phyloP scores from a whole-genome alignment of 2,113 vertebrate genomes.

The Podilymbus podiceps region DNA sequence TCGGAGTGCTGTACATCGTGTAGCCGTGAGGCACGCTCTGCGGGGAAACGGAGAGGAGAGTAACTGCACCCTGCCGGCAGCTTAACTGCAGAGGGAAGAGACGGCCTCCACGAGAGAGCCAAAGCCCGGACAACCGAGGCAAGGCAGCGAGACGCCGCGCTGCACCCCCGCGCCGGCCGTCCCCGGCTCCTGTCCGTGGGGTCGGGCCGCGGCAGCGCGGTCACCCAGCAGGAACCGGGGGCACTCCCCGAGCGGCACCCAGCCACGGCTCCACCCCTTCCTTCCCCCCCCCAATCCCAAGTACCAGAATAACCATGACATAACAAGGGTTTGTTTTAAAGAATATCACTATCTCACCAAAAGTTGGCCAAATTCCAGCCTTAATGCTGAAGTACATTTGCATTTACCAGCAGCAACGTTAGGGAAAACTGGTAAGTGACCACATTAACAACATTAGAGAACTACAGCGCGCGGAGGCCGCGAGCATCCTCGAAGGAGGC shows the following conservation, averaged over 20 bases:
- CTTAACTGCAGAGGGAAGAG: no score
- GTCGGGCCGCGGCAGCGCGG: not conserved
- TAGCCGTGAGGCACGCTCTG: slow-evolving; percentile 75
- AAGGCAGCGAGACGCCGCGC: not conserved
- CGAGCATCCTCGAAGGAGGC: not conserved
- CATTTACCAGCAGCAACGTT: not conserved
- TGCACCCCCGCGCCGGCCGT: not conserved
- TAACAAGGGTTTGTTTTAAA: not conserved
- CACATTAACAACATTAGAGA: rapidly evolving
- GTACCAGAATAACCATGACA: not conserved
- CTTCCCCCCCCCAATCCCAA: not conserved
- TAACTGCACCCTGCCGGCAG: not conserved
- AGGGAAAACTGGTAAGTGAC: not conserved
- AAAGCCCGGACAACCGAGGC: not conserved
- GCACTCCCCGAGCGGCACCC: rapidly evolving
- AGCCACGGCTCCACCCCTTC: not conserved
- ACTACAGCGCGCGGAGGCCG: not conserved
- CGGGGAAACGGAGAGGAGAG: not conserved
- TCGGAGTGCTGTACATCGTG: slow-evolving; percentile 69
- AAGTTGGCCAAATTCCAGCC: not conserved
- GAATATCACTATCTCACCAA: not conserved
- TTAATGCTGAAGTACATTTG: rapidly evolving
- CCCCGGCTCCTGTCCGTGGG: not conserved
- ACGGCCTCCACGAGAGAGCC: not conserved
- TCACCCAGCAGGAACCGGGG: no score